Conservation (phyloP, 2,888 invertebrate genomes). For the Phortica magna region DNA sequence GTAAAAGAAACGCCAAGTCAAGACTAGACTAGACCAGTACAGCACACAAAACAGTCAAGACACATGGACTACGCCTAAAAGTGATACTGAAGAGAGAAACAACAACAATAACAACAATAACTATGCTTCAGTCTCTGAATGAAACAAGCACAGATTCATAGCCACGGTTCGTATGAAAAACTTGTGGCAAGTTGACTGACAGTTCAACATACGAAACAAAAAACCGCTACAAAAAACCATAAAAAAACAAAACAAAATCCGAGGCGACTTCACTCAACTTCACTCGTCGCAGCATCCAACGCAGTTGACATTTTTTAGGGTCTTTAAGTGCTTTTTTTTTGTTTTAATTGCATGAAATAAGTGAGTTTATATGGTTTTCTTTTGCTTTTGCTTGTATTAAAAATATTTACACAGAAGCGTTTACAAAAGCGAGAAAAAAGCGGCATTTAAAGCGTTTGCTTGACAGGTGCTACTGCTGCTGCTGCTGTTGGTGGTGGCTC, state of each 20-base stretch:
- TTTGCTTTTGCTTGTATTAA: constrained; percentile 67
- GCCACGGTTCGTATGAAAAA: not conserved
- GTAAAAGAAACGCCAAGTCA: not conserved
- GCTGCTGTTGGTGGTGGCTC: not conserved
- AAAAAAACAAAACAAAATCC: constrained; percentile 1
- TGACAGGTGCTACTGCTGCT: constrained; percentile 63
- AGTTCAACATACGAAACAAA: not conserved
- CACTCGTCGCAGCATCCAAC: constrained; percentile 51
- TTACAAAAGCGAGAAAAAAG: constrained; percentile 46
- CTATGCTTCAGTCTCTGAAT: not conserved
- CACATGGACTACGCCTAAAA: not conserved
- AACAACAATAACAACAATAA: not conserved
- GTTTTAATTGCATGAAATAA: constrained; percentile 67
- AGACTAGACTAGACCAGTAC: constrained; percentile 32
- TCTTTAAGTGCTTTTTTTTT: constrained; percentile 61
- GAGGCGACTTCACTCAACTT: not conserved
- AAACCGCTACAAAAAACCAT: not conserved
- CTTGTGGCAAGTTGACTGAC: not conserved
- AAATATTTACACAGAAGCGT: constrained; percentile 72
- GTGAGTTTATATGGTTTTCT: constrained; percentile 43
- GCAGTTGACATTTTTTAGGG: constrained; percentile 69
- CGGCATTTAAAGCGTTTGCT: constrained; percentile 28
- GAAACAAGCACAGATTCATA: not conserved
- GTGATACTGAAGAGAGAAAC: no score
- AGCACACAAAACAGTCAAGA: constrained; percentile 34